Percentiles rank a stretch among this genome's conserved stretches.
These are phyloP conservation scores for Dicyrtoma fusca DNA, from an alignment of 2,888 invertebrate genomes.

Conservation along the genomic window DNA sequence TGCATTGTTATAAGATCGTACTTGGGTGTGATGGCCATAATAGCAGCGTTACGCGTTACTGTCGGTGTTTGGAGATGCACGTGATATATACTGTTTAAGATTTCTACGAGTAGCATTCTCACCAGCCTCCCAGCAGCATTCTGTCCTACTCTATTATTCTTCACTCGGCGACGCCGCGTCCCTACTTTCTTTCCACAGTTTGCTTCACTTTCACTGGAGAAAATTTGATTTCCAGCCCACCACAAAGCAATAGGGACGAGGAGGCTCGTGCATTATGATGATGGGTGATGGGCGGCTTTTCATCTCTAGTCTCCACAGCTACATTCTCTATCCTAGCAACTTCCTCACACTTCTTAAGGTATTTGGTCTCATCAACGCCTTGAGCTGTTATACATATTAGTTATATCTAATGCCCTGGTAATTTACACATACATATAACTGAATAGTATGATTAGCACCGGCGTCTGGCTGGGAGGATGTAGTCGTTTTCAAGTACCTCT, in stretches of 20 bases:
- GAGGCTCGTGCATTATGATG: conserved; percentile 21
- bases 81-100: conserved; percentile 6
- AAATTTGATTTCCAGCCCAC: conserved; percentile 28
- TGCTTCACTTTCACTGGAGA: conserved; percentile 17
- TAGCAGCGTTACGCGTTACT: neutral
- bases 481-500: too few relatives aligned
- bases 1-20: neutral
- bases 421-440: too few relatives aligned
- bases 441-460: too few relatives aligned
- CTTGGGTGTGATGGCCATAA: neutral
- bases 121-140: too few relatives aligned
- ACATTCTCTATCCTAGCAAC: too few relatives aligned
- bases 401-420: neutral
- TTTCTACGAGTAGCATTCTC: too few relatives aligned
- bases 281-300: conserved; percentile 10
- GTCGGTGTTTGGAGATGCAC: too few relatives aligned
- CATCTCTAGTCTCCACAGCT: conserved; percentile 7
- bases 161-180: conserved; percentile 7
- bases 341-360: neutral
- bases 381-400: neutral
- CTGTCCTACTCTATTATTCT: conserved; percentile 31
- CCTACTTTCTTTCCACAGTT: conserved; percentile 11
- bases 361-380: neutral
- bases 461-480: too few relatives aligned
- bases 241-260: conserved; percentile 10